phyloP scores from a whole-genome alignment of 30 jellyfish, hydroid and myxozoan species.

The Mastigias papua region DNA sequence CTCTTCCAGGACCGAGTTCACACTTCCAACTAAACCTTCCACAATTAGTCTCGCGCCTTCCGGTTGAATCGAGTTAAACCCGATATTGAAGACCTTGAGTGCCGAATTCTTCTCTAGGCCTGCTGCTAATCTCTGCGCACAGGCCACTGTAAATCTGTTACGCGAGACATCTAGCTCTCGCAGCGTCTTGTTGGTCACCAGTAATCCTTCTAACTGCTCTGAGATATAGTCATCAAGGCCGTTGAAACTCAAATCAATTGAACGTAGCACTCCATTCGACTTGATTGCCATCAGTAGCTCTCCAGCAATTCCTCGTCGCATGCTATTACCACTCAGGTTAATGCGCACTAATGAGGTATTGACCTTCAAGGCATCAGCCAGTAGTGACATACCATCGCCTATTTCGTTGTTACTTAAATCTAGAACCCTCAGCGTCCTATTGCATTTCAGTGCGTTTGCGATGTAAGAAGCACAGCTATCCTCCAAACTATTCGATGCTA shows the following conservation, averaged over 20 bases:
- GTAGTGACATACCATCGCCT: conserved; percentile 32
- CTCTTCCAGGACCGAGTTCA: conserved; percentile 38
- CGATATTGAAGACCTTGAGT: conserved; percentile 47
- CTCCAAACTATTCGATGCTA: conserved; percentile 38
- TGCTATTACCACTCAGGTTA: conserved; percentile 49
- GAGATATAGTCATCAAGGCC: conserved; percentile 69
- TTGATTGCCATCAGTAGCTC: conserved; percentile 23
- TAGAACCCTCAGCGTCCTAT: conserved; percentile 38
- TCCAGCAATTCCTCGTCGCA: conserved; percentile 37
- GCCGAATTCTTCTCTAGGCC: conserved; percentile 67
- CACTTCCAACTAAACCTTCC: conserved; percentile 27
- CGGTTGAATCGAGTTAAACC: conserved; percentile 53
- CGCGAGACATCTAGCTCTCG: conserved; percentile 61
- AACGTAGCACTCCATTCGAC: conserved; percentile 31
- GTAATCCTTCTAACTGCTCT: conserved; percentile 14
- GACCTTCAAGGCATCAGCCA: conserved; percentile 38
- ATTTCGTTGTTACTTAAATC: conserved; percentile 44
- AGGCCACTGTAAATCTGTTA: conserved; percentile 38
- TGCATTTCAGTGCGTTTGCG: conserved; percentile 44
- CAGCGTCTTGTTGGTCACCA: conserved; percentile 20
- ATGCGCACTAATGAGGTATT: conserved; percentile 27
- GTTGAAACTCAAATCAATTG: conserved; percentile 53
- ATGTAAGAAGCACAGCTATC: neutral
- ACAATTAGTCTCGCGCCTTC: conserved; percentile 63
- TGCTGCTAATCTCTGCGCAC: conserved; percentile 51